Evolutionary conservation across 1,140 invertebrate species (phyloP), one percentile per base, ranked within the genome.

Genomic region (Berghia stephanieae): DNA sequence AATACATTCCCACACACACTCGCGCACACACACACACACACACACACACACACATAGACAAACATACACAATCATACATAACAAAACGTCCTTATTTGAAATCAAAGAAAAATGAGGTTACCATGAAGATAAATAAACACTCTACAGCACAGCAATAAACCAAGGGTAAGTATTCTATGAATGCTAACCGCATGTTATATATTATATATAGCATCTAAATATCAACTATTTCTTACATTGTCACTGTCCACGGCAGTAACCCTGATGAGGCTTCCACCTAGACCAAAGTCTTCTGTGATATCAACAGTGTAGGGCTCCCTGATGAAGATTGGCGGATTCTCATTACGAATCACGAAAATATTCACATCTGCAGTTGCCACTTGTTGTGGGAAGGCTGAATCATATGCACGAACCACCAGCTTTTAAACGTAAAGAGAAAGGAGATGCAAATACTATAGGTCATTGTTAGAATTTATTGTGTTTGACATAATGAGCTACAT

Each of bases 311-410:
- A 84, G 16, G 83, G 84, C 43, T 55, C 57, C 42, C 79, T 93
- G 2, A 94, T 94, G 85, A 97, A 98, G 24, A 95, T 92, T 13
- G 96, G 96, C 0, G 89, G 77, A 40, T 86, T 83, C 44, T 89
- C 83, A 71, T 91, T 91, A 16, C 85, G 75, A 38, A 84, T 83
- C 75, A 88, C 86, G 34, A 75, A 84, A 18, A 88, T 89, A 8
- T 46, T 83, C 1, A 87, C 86, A 68, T 72, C 78, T 13, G 85
- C 80, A 40, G 71, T 66, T 8, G 75, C 63, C 24, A 40, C 27
- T 5, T 81, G 66, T 6, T 40, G 40, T 43, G 52, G 71, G 31
- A 72, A 40, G 6, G 81, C 83, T 8, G 78, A 78, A 66, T 85
- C 83, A 38, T 24, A 69, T n/a, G 82, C 84, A 8, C 31, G 21